Evolutionary conservation across 2,888 invertebrate genomes (phyloP).

Genomic region (Microchrysa polita): DNA sequence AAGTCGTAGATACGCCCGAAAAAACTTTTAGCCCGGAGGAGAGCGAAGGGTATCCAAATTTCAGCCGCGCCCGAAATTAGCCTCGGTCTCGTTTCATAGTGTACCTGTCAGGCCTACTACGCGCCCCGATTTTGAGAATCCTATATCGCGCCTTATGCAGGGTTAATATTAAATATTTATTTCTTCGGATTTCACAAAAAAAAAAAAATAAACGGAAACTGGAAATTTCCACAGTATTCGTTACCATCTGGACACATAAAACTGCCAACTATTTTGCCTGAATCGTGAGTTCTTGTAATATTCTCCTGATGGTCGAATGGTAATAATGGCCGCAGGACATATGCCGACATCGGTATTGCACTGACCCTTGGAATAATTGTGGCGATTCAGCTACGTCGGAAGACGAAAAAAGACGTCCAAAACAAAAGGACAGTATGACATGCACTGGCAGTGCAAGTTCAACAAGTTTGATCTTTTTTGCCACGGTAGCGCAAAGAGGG

Average conservation of each 20-base stretch:
- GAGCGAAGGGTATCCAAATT: too few relatives aligned
- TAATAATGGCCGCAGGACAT: conserved; percentile 47
- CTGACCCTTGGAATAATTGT: conserved; percentile 35
- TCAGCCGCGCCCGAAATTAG: too few relatives aligned
- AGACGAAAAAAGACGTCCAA: conserved; percentile 30
- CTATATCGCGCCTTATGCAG: too few relatives aligned
- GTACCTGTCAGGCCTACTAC: too few relatives aligned
- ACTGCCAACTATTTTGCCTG: conserved; percentile 43
- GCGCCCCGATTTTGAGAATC: too few relatives aligned
- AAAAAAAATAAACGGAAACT: not conserved
- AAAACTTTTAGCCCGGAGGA: too few relatives aligned
- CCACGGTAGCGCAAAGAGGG: not conserved
- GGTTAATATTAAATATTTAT: too few relatives aligned
- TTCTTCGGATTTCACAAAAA: not conserved
- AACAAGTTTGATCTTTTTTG: conserved; percentile 20
- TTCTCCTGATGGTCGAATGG: conserved; percentile 47
- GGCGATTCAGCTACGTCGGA: conserved; percentile 28
- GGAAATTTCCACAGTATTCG: not conserved
- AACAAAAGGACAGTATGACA: conserved; percentile 32
- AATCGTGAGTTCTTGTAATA: conserved; percentile 36
- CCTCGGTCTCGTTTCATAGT: too few relatives aligned
- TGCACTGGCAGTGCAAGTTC: conserved; percentile 16
- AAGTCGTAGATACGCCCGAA: too few relatives aligned
- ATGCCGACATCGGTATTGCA: conserved; percentile 46
- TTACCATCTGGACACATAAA: conserved; percentile 41